These are phyloP conservation scores for Caenorhabditis macrosperma DNA, from an alignment of 2,888 invertebrate genomes.

Conservation along the genomic window DNA sequence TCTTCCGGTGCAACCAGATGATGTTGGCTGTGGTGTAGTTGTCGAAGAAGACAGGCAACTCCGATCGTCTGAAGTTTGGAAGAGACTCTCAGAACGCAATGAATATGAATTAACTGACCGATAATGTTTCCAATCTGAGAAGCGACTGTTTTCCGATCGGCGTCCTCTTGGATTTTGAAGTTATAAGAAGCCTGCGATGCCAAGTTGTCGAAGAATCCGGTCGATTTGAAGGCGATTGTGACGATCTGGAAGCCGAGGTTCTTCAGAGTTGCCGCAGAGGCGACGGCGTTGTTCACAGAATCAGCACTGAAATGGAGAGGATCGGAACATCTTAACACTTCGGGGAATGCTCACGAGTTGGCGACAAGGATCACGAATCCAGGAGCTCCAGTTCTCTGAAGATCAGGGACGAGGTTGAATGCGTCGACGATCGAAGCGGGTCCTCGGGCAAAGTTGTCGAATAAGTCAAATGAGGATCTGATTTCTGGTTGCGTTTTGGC, in stretches of 20 bases:
- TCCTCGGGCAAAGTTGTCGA: background rate
- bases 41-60: no score
- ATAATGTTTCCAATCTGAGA: constrained; percentile 24
- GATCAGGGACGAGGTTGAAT: background rate
- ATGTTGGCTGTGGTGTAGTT: constrained; percentile 22
- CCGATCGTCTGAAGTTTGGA: no score
- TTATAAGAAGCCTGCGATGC: constrained; percentile 14
- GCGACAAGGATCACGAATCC: constrained; percentile 6
- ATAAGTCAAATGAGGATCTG: background rate
- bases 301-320: background rate
- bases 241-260: constrained; percentile 27
- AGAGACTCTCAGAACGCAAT: background rate
- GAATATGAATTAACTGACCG: no score
- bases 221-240: constrained; percentile 35
- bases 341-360: background rate
- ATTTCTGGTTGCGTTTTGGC: background rate
- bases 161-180: constrained; percentile 18
- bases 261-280: constrained; percentile 17
- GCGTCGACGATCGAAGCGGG: background rate
- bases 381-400: background rate
- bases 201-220: constrained; percentile 3
- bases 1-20: constrained; percentile 25
- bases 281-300: constrained; percentile 4
- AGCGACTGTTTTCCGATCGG: constrained; percentile 14
- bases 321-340: no score